Evolutionary conservation across 2,888 invertebrate genomes (phyloP).

Genomic region (Octonoba sinensis): DNA sequence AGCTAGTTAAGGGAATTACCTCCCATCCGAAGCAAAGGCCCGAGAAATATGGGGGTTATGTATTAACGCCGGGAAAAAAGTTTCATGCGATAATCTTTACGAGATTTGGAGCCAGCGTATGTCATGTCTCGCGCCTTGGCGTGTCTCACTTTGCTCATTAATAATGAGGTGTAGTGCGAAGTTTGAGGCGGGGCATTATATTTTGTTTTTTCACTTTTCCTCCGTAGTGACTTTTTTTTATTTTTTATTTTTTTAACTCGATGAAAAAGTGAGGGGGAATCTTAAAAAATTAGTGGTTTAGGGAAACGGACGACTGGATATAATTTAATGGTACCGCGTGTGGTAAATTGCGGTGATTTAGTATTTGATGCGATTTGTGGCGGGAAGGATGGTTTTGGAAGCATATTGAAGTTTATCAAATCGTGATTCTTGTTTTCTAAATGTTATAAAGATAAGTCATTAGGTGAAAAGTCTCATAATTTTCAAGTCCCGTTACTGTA

Average conservation of each 20-base stretch:
- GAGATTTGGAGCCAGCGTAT: slow-evolving; percentile 48
- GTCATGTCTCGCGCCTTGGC: slow-evolving; percentile 8
- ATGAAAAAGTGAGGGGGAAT: neutral
- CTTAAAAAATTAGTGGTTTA: neutral
- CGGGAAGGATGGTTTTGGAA: too few species aligned
- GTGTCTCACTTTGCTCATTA: slow-evolving; percentile 44
- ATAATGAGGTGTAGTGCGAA: slow-evolving; percentile 25
- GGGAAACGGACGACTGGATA: too few species aligned
- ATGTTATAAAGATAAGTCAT: too few species aligned
- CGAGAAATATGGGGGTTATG: slow-evolving; percentile 32
- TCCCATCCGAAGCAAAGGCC: slow-evolving; percentile 18
- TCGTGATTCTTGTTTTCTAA: too few species aligned
- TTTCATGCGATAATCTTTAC: slow-evolving; percentile 62
- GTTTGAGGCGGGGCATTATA: neutral
- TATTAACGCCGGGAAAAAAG: slow-evolving; percentile 40
- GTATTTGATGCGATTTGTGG: too few species aligned
- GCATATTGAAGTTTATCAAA: too few species aligned
- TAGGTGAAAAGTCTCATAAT: too few species aligned
- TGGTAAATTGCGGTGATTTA: too few species aligned
- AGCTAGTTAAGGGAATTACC: slow-evolving; percentile 62
- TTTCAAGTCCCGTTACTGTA: too few species aligned
- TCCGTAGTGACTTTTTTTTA: too few species aligned
- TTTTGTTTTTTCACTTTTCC: too few species aligned
- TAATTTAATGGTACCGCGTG: too few species aligned
- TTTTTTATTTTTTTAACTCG: slow-evolving; percentile 12